Evolutionary conservation across 2,113 vertebrate species (phyloP).

Genomic region (Oreochromis aureus): DNA sequence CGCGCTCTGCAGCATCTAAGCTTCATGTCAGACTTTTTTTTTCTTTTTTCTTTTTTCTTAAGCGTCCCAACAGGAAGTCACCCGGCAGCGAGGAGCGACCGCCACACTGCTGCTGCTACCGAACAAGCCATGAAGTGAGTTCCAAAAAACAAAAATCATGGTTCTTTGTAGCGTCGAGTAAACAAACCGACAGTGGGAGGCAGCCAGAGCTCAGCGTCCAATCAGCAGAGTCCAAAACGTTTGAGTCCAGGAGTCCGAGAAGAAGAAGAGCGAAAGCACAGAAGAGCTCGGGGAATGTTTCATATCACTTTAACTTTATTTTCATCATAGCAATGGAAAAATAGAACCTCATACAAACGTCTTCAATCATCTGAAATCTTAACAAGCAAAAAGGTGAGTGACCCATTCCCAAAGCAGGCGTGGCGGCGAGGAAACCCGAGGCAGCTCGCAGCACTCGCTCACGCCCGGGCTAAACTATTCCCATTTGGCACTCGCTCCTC

Average conservation of each 20-base stretch:
- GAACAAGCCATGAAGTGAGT: neutral
- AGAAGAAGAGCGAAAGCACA: conserved; percentile 61
- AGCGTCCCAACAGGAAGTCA: neutral
- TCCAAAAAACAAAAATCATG: neutral
- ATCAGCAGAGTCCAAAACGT: conserved; percentile 13
- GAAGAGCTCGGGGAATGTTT: conserved; percentile 86
- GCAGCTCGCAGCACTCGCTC: neutral
- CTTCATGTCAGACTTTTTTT: neutral
- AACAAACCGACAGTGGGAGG: conserved; percentile 3
- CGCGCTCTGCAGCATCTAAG: neutral
- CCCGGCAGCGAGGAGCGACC: neutral
- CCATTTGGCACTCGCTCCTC: conserved; percentile 86
- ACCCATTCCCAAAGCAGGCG: conserved; percentile 75
- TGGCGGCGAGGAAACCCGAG: conserved; percentile 71
- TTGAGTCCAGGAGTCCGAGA: conserved; percentile 11
- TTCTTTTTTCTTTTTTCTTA: neutral
- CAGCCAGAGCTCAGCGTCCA: conserved; percentile 12
- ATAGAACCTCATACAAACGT: conserved; percentile 96
- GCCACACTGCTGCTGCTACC: neutral
- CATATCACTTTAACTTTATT: conserved; percentile 83
- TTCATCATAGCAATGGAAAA: conserved; percentile 95
- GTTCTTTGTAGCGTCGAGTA: conserved; percentile 14
- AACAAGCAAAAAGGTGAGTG: conserved; percentile 65
- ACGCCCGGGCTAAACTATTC: neutral
- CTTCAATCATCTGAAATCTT: conserved; percentile 68